phyloP scores from a whole-genome alignment of 2,888 invertebrate species.

The Agrotis ipsilon region DNA sequence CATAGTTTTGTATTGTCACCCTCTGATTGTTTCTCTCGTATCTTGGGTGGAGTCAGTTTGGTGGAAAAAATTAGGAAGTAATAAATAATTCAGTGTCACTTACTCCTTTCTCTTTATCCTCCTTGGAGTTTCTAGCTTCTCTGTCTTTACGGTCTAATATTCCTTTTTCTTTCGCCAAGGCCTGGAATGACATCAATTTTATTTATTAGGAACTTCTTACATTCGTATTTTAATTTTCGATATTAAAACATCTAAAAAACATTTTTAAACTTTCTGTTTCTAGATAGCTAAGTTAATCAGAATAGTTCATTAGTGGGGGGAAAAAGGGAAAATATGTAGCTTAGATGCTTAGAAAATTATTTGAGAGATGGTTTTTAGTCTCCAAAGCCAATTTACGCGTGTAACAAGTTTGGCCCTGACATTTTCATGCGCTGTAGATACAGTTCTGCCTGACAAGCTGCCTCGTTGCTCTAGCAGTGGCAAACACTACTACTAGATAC shows the following conservation, averaged over 20 bases:
- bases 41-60: no score
- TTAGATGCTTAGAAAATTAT: no score
- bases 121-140: slow-evolving; percentile 80
- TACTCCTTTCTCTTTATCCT: slow-evolving; percentile 78
- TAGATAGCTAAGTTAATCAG: no score
- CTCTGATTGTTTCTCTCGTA: no score
- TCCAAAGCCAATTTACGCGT: not conserved
- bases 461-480: not conserved
- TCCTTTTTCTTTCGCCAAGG: slow-evolving; percentile 88
- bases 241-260: no score
- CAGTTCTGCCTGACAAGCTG: no score
- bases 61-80: not conserved
- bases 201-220: not conserved
- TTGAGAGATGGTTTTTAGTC: not conserved
- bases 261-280: no score
- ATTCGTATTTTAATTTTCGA: no score
- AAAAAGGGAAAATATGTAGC: no score
- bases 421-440: not conserved
- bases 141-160: slow-evolving; percentile 87
- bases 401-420: not conserved
- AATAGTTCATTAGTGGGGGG: no score
- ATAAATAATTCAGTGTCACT: slow-evolving; percentile 3
- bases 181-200: slow-evolving; percentile 12
- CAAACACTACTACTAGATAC: not conserved
- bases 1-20: no score